Conservation (phyloP, 2,113 vertebrate genomes). For the Chionis minor region DNA sequence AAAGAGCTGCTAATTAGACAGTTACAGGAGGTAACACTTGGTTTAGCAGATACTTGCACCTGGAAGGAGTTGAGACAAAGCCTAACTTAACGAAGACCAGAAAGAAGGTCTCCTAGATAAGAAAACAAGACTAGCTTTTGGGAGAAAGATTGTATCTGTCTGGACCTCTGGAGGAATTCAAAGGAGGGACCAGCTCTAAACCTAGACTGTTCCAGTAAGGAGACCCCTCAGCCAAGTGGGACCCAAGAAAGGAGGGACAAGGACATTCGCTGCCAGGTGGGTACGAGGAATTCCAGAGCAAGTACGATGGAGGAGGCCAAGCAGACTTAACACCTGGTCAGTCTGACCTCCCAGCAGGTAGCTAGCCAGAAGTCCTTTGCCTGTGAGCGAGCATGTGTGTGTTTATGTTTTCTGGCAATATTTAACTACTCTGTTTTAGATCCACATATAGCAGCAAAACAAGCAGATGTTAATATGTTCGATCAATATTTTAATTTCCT, state of each 20-base stretch:
- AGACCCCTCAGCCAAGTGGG: background rate
- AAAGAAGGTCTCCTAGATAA: background rate
- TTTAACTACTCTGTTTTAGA: background rate
- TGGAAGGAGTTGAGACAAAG: background rate
- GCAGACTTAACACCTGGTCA: rapidly evolving
- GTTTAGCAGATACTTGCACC: background rate
- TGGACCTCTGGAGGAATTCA: background rate
- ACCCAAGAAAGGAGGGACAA: background rate
- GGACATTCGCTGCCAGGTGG: background rate
- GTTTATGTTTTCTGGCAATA: background rate
- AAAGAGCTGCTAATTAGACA: conserved; percentile 15
- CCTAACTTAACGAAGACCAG: background rate
- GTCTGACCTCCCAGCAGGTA: background rate
- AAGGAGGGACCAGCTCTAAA: background rate
- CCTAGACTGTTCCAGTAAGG: background rate
- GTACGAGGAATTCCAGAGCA: background rate
- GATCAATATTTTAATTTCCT: background rate
- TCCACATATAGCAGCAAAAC: rapidly evolving
- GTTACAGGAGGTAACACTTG: background rate
- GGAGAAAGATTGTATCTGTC: background rate
- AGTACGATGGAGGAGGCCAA: background rate
- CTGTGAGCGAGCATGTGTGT: rapidly evolving
- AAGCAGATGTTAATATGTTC: background rate
- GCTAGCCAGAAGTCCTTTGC: background rate
- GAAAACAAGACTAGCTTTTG: background rate